Evolutionary conservation across 2,888 invertebrate genomes (phyloP).

Genomic region (Pyrocoelia pectoralis): DNA sequence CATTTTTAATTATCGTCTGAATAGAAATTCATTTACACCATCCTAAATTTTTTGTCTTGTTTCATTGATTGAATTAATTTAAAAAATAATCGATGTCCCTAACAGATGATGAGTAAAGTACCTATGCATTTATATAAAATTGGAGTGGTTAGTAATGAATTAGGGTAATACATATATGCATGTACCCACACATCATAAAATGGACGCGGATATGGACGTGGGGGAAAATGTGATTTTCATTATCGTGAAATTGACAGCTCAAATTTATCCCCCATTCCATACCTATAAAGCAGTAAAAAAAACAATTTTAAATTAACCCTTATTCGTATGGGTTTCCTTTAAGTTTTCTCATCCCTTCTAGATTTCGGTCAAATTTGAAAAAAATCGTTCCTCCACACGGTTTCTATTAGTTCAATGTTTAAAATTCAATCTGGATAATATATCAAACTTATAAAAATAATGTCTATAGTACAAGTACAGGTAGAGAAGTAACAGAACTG

Average conservation of each 20-base stretch:
- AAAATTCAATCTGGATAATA: no score
- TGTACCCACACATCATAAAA: background rate
- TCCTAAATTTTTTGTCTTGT: background rate
- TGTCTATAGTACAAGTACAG: no score
- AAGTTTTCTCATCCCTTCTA: no score
- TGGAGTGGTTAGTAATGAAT: conserved; percentile 15
- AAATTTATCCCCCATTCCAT: background rate
- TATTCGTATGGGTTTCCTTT: no score
- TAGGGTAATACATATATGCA: background rate
- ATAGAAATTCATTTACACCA: background rate
- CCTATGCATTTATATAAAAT: conserved; percentile 26
- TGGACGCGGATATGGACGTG: background rate
- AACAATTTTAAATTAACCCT: no score
- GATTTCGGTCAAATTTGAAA: no score
- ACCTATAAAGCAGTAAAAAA: no score
- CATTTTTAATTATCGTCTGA: background rate
- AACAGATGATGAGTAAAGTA: conserved; percentile 27
- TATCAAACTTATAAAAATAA: no score
- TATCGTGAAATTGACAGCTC: conserved; percentile 19
- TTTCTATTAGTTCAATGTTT: no score
- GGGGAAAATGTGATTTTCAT: conserved; percentile 24
- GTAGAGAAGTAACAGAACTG: no score
- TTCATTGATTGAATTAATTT: conserved; percentile 11
- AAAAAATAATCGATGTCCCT: conserved; percentile 21
- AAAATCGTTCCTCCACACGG: no score